phyloP scores from a whole-genome alignment of 2,113 vertebrate species.

The Thamnophis sirtalis region DNA sequence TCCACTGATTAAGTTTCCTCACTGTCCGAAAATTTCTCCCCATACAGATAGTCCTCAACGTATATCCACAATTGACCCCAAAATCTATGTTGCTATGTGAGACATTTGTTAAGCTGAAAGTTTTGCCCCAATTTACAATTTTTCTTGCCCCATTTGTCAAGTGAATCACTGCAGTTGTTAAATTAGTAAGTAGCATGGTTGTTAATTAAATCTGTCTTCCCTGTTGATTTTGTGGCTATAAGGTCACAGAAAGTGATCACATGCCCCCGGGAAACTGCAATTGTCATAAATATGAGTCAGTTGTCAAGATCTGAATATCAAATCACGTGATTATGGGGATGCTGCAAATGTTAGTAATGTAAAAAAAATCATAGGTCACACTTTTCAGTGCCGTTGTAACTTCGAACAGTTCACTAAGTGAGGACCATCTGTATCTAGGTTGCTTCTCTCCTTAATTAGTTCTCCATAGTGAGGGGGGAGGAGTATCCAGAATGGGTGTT shows the following conservation, averaged over 20 bases:
- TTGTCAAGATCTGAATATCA: neutral
- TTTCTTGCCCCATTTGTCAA: neutral
- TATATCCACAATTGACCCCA: neutral
- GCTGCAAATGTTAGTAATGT: neutral
- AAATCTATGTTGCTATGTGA: neutral
- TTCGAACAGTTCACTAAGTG: neutral
- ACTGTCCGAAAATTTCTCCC: neutral
- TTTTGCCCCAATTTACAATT: neutral
- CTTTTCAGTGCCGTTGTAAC: neutral
- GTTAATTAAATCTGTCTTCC: neutral
- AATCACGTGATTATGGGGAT: neutral
- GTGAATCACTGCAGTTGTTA: neutral
- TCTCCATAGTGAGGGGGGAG: no score
- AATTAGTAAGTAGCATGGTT: neutral
- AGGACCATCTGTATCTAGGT: neutral
- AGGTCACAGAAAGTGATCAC: neutral
- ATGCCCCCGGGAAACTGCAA: neutral
- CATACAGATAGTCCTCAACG: neutral
- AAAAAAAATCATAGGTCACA: neutral
- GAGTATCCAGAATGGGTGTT: no score
- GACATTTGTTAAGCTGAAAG: neutral
- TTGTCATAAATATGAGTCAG: neutral
- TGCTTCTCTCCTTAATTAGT: neutral
- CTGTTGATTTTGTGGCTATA: no score
- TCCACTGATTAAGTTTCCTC: neutral